Evolutionary conservation across 2,797 vertebrate genomes (phyloP).

Genomic region (Cheirogaleus major): DNA sequence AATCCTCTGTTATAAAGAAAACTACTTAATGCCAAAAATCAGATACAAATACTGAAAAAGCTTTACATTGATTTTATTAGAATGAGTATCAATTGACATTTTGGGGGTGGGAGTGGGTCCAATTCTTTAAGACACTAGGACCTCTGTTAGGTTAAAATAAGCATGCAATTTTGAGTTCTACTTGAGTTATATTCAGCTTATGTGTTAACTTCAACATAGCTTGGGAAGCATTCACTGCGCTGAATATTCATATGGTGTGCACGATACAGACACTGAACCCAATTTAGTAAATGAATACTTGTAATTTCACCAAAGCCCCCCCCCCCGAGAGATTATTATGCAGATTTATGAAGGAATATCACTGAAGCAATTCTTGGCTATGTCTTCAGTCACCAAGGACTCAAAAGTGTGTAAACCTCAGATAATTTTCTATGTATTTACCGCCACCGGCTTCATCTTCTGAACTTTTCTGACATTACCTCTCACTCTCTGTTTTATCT

Average conservation of each 20-base stretch:
- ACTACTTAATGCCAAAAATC: slow-evolving; percentile 67
- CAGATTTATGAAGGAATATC: slow-evolving; percentile 89
- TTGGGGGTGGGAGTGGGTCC: neutral
- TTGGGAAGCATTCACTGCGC: slow-evolving; percentile 80
- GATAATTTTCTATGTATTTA: slow-evolving; percentile 84
- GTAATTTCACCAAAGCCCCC: slow-evolving; percentile 88
- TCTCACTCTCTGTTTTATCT: slow-evolving; percentile 76
- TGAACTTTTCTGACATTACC: slow-evolving; percentile 83
- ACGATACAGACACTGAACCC: slow-evolving; percentile 88
- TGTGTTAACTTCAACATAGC: slow-evolving; percentile 81
- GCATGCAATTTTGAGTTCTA: slow-evolving; percentile 72
- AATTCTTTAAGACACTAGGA: slow-evolving; percentile 48
- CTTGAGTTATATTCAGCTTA: slow-evolving; percentile 76
- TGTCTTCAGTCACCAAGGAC: slow-evolving; percentile 83
- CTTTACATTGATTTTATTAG: slow-evolving; percentile 49
- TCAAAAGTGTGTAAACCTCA: slow-evolving; percentile 85
- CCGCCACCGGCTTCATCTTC: slow-evolving; percentile 79
- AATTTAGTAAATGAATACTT: slow-evolving; percentile 91
- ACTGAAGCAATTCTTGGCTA: slow-evolving; percentile 87
- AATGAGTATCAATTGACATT: slow-evolving; percentile 3
- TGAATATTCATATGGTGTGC: slow-evolving; percentile 88
- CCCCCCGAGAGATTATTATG: slow-evolving; percentile 87
- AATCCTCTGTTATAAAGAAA: slow-evolving; percentile 65
- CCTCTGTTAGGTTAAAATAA: slow-evolving; percentile 64
- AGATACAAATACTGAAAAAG: slow-evolving; percentile 54